Conservation (phyloP, 2,888 invertebrate species). For the Augochlorella aurata region DNA sequence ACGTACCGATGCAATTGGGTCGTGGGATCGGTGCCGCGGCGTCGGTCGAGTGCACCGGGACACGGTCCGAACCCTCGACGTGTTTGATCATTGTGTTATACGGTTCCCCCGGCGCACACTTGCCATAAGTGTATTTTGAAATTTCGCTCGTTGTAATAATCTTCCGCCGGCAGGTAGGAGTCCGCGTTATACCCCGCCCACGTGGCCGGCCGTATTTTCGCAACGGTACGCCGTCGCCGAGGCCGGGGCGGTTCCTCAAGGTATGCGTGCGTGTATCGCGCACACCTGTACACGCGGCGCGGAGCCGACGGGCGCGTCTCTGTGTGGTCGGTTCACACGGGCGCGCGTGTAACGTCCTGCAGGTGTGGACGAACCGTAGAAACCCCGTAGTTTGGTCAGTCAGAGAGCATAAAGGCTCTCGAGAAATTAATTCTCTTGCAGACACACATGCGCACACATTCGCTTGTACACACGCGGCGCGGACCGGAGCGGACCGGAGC, state of each 20-base stretch:
- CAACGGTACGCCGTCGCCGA: conserved; percentile 57
- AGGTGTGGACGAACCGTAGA: conserved; percentile 62
- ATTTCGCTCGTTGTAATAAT: conserved; percentile 77
- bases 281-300: conserved; percentile 34
- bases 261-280: conserved; percentile 50
- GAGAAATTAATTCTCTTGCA: conserved; percentile 80
- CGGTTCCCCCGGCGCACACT: conserved; percentile 76
- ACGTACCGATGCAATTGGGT: conserved; percentile 62
- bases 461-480: background rate
- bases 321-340: background rate
- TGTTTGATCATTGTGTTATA: conserved; percentile 79
- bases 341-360: conserved; percentile 32
- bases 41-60: conserved; percentile 59
- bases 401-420: conserved; percentile 80
- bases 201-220: conserved; percentile 66
- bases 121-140: conserved; percentile 78
- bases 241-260: conserved; percentile 40
- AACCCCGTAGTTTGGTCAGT: conserved; percentile 76
- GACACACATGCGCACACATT: conserved; percentile 42
- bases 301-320: conserved; percentile 17
- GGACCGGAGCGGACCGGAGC: background rate
- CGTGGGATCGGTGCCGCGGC: conserved; percentile 48
- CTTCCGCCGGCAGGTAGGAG: conserved; percentile 66
- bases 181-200: conserved; percentile 38
- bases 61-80: conserved; percentile 55